Evolutionary conservation across 2,113 vertebrate species (phyloP).

Genomic region (Corythoichthys intestinalis): DNA sequence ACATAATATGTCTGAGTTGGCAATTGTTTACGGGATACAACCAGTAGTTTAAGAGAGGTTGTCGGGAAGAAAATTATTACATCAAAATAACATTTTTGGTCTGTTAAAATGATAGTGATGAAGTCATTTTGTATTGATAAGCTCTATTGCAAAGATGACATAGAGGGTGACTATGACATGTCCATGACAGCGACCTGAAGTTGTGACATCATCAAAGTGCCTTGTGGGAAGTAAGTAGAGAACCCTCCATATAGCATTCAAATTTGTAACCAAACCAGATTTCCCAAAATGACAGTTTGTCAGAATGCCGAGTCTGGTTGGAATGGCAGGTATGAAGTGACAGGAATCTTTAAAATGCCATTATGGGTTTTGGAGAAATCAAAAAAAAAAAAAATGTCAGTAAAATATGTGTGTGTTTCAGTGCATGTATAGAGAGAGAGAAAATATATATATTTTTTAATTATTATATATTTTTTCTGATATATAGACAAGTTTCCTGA

Average conservation of each 20-base stretch:
- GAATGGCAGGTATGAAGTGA: too few species aligned
- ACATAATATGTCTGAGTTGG: slow-evolving; percentile 1
- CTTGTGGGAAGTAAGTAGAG: not conserved
- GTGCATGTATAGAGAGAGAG: too few species aligned
- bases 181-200: not conserved
- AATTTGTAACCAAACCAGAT: too few species aligned
- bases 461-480: too few species aligned
- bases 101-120: not conserved
- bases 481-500: too few species aligned
- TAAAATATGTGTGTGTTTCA: too few species aligned
- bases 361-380: too few species aligned
- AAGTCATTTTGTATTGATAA: not conserved
- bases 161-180: not conserved
- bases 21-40: not conserved
- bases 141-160: slow-evolving; percentile 12
- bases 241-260: not conserved
- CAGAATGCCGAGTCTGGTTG: too few species aligned
- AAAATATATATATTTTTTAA: too few species aligned
- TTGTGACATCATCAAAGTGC: slow-evolving; percentile 8
- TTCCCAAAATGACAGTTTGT: too few species aligned
- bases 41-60: not conserved
- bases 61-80: not conserved
- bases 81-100: not conserved
- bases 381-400: too few species aligned
- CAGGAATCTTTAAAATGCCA: too few species aligned